These are phyloP conservation scores for Rhombomys opimus DNA, from an alignment of 2,113 vertebrate genomes.

Conservation along the genomic window DNA sequence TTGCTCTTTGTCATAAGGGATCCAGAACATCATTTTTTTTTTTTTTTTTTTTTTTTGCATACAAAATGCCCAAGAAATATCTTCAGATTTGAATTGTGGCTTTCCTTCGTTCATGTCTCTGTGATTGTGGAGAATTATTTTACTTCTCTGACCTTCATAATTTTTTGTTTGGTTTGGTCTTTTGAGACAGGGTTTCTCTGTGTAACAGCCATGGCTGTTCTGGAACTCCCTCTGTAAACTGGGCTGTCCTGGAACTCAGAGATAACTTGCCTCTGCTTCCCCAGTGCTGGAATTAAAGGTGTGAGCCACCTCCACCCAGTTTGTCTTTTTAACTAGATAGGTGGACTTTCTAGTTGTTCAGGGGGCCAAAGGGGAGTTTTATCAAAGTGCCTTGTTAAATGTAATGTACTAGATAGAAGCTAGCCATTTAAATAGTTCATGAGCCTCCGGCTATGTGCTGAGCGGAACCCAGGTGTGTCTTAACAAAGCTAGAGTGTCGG, in stretches of 20 bases:
- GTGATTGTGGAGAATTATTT: background rate
- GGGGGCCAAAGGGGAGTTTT: slow-evolving; percentile 9
- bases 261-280: background rate
- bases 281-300: background rate
- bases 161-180: background rate
- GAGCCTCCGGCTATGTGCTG: background rate
- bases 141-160: background rate
- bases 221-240: background rate
- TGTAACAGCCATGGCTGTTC: background rate
- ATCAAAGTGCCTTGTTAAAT: slow-evolving; percentile 24
- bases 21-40: background rate
- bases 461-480: background rate
- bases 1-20: slow-evolving; percentile 24
- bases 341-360: background rate
- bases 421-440: slow-evolving; percentile 2
- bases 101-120: background rate
- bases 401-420: background rate
- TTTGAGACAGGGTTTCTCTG: background rate
- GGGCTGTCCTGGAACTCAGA: background rate
- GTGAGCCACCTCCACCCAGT: too few species aligned
- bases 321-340: slow-evolving; percentile 28
- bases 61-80: background rate
- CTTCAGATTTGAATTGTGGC: background rate
- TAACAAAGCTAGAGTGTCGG: background rate
- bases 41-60: background rate